Base-by-base conservation (phyloP, 2,797 vertebrate genomes). In the Pangasius macronema region DNA sequence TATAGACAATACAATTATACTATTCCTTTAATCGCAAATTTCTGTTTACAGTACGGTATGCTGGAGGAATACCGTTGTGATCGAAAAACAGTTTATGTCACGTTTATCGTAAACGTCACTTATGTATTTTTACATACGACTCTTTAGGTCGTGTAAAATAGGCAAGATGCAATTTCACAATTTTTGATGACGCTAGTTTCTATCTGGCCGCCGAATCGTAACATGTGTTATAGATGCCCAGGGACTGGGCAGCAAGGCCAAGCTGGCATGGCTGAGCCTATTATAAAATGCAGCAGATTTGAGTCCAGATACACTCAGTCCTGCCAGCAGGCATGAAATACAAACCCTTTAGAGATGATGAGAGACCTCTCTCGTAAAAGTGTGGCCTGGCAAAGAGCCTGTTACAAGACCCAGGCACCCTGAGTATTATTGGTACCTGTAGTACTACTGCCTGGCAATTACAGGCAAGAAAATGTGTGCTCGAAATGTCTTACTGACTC, bases 301-400 rank as follows among this genome's bases (percentile, higher is more conserved):
- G 82, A 59, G 65, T 85, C 70, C 75, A 80, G 82, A 87, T 89
- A 72, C 2, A 72, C 42, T 63, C 2, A 16, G 36, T 77, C 33
- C 63, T 83, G 90, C 88, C 88, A 89, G 84, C 68, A 79, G 88
- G 72, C 85, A 79, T 83, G 83, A 80, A 85, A 88, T 83, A 63
- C 79, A 84, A 72, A 88, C 76, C 83, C 85, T 85, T 79, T 57
- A 81, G 88, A 88, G 85, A 86, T 86, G 86, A 88, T 86, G 76
- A 30, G 85, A 88, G 88, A 88, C 85, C 70, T 82, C 46, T 59
- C 30, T 79, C 65, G 59, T 77, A 90, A 87, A 84, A 84, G 51
- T 57, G 65, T 67, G 49, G 85, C 82, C 88, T 90, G 90, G 90
- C 72, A 80, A 75, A 83, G 33, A 85, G 85, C 86, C 87, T 67